Percentiles rank a stretch among this genome's conserved stretches.
These are phyloP conservation scores for Armadillidium nasatum DNA, from an alignment of 1,140 invertebrate species.

Conservation along the genomic window DNA sequence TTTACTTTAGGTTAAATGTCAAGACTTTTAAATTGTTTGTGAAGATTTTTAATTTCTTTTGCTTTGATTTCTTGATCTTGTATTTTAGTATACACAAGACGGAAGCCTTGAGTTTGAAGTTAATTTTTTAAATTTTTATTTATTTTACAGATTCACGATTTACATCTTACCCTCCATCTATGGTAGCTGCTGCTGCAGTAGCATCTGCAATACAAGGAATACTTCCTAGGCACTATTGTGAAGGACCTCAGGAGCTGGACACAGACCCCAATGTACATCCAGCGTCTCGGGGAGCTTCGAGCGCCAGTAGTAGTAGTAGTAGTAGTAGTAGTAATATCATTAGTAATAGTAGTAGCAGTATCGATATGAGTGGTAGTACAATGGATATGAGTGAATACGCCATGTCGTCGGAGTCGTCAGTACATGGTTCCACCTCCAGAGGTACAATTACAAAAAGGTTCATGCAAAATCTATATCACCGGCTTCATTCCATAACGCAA, in stretches of 20 bases:
- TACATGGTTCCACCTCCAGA: background rate
- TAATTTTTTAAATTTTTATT: too few species aligned
- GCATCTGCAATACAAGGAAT: background rate
- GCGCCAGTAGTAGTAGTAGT: background rate
- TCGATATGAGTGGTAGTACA: background rate
- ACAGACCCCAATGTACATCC: background rate
- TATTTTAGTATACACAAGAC: too few species aligned
- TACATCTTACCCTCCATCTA: background rate
- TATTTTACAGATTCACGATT: background rate
- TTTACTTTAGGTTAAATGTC: too few species aligned
- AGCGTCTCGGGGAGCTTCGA: background rate
- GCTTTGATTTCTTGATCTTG: too few species aligned
- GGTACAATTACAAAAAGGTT: background rate
- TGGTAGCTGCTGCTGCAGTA: background rate
- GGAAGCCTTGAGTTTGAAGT: too few species aligned
- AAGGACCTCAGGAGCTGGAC: background rate
- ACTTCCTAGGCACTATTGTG: background rate
- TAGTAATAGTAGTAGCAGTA: background rate
- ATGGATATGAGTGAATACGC: background rate
- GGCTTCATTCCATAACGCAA: background rate
- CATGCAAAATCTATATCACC: constrained; percentile 2
- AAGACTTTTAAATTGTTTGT: too few species aligned
- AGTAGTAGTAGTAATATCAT: background rate
- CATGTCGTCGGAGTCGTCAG: background rate
- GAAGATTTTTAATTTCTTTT: too few species aligned